Evolutionary conservation across 2,113 vertebrate genomes (phyloP).

Genomic region (Pseudopipra pipra): DNA sequence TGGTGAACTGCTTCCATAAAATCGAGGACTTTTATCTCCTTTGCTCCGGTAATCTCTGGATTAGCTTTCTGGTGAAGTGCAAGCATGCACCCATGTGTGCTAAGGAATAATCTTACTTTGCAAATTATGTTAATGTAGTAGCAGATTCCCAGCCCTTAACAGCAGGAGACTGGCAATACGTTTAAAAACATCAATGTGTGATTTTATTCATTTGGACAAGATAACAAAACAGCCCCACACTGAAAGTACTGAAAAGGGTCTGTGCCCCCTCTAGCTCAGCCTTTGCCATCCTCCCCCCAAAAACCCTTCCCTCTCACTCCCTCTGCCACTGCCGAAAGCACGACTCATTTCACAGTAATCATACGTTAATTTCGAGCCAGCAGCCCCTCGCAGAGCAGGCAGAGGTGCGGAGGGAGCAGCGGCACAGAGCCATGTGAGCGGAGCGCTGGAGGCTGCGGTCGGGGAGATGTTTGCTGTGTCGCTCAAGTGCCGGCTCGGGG

Average conservation of each 20-base stretch:
- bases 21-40: not conserved
- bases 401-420: conserved; percentile 61
- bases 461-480: conserved; percentile 87
- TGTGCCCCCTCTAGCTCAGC: not conserved
- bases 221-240: not conserved
- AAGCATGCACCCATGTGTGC: not conserved
- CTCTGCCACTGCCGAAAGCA: conserved; percentile 33
- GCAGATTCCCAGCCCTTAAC: conserved; percentile 2
- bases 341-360: conserved; percentile 12
- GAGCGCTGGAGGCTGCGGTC: conserved; percentile 32
- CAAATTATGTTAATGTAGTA: conserved; percentile 39
- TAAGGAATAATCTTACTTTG: not conserved
- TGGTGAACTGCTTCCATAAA: not conserved
- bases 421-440: conserved; percentile 76
- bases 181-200: conserved; percentile 69
- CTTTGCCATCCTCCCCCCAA: not conserved
- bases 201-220: conserved; percentile 54
- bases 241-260: not conserved
- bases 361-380: conserved; percentile 17
- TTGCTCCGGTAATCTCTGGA: not conserved
- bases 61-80: not conserved
- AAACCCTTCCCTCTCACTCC: not conserved
- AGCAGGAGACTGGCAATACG: not conserved
- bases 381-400: conserved; percentile 62
- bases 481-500: conserved; percentile 88